Percentiles rank a stretch among this genome's conserved stretches.
These are phyloP conservation scores for Phaethornis superciliosus DNA, from an alignment of 2,113 vertebrate species.

Conservation along the genomic window DNA sequence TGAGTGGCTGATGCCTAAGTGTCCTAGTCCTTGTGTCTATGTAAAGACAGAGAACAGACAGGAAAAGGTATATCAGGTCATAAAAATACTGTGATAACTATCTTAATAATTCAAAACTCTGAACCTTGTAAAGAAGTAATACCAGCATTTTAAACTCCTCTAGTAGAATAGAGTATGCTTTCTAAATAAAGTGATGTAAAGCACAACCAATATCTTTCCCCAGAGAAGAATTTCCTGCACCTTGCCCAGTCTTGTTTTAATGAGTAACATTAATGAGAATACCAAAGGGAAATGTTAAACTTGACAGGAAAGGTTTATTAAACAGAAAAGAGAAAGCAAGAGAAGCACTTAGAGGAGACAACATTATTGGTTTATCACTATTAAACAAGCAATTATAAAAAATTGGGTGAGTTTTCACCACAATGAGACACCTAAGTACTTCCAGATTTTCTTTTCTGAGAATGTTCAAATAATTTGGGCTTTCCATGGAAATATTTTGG, in stretches of 20 bases:
- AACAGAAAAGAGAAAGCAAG: not conserved
- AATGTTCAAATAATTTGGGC: not conserved
- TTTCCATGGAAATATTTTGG: not conserved
- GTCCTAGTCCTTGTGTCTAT: not conserved
- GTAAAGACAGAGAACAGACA: not conserved
- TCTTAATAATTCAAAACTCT: not conserved
- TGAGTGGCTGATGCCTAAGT: not conserved
- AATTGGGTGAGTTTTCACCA: not conserved
- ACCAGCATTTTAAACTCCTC: not conserved
- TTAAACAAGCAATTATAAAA: not conserved
- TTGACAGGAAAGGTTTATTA: not conserved
- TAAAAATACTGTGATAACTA: not conserved
- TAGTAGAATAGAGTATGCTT: not conserved
- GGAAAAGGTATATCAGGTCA: not conserved
- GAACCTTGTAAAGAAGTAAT: not conserved
- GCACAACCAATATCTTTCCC: not conserved
- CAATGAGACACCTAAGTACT: not conserved
- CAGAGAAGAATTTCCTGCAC: not conserved
- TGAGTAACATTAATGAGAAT: slow-evolving; percentile 18
- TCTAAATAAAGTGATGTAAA: slow-evolving; percentile 7
- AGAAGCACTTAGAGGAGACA: not conserved
- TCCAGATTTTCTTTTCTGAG: not conserved
- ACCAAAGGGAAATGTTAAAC: not conserved
- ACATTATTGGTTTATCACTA: not conserved
- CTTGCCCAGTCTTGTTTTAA: not conserved